Evolutionary conservation across 2,888 invertebrate species (phyloP), one percentile per base, ranked within the genome.

Genomic region (Drosophila multiciliata): DNA sequence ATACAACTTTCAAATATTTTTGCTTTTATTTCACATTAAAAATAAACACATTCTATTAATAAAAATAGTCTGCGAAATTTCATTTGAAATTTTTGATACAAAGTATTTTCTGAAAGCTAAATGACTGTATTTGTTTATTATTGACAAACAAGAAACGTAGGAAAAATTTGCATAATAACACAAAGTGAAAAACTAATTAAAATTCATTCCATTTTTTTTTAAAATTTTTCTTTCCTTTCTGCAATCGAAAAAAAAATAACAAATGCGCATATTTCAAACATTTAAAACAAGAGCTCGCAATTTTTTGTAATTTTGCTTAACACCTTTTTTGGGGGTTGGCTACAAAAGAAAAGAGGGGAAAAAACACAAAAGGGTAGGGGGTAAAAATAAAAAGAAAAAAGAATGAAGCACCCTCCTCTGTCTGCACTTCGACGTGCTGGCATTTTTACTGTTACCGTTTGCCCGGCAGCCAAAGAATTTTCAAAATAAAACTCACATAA

Each of bases 401-500:
- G 49, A 62, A 70, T 50, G 58, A 63, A 64, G 35, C 50, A 66
- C 75, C 73, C 75, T 65, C 35, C 77, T 49, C 32, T 35, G 57
- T 53, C 57, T 59, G 54, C 7, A 12, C 65, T 38, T 65, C 74
- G 80, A 87, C 88, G 88, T 87, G 84, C 63, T 80, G 85, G 83
- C 78, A 85, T 88, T 86, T 85, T 52, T 38, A 55, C 73, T 53
- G 42, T 58, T 62, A 54, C 50, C 64, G 50, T 65, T 59, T 53
- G 69, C 65, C 84, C 82, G 55, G 79, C 66, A 77, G 87, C 75
- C 59, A 75, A 80, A 69, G 71, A 80, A 83, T 69, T 69, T 55
- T 63, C 48, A 52, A 70, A 75, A 66, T 42, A 70, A 55, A 66
- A 68, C 83, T 75, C 87, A 74, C 82, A 89, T 87, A 89, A 87